Percentiles rank a stretch among this genome's conserved stretches.
These are phyloP conservation scores for Champsocephalus esox DNA, from an alignment of 2,797 vertebrate genomes.

Conservation along the genomic window DNA sequence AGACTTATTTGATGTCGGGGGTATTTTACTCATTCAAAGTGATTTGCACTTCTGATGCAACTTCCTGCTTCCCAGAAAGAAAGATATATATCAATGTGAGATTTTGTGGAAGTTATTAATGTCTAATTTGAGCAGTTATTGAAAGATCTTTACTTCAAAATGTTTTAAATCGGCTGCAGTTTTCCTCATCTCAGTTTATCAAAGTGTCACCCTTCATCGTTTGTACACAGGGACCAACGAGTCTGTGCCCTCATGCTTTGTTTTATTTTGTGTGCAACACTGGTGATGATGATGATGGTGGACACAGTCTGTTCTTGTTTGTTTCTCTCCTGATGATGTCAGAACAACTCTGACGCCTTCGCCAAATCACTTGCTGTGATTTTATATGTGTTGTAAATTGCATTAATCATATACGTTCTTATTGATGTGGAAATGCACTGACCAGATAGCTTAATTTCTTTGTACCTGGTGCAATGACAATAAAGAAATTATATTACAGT, in stretches of 20 bases:
- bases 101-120: neutral
- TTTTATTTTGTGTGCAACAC: neutral
- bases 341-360: neutral
- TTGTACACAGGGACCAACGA: neutral
- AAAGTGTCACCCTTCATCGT: neutral
- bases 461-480: too few species aligned
- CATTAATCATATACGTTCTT: too few species aligned
- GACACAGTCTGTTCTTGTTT: slow-evolving; percentile 6
- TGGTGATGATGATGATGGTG: neutral
- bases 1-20: slow-evolving; percentile 10
- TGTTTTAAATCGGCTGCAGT: neutral
- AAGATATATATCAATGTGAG: neutral
- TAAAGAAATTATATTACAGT: too few species aligned
- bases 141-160: neutral
- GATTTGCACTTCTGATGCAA: neutral
- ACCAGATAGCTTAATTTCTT: too few species aligned
- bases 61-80: slow-evolving; percentile 9
- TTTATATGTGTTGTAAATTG: too few species aligned
- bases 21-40: slow-evolving; percentile 12
- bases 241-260: neutral
- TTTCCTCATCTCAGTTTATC: neutral
- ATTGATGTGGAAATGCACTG: too few species aligned
- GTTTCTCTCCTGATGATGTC: slow-evolving; percentile 13
- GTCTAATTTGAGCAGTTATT: neutral
- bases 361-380: neutral